Conservation (phyloP, 2,888 invertebrate species). For the Mystacides longicornis region DNA sequence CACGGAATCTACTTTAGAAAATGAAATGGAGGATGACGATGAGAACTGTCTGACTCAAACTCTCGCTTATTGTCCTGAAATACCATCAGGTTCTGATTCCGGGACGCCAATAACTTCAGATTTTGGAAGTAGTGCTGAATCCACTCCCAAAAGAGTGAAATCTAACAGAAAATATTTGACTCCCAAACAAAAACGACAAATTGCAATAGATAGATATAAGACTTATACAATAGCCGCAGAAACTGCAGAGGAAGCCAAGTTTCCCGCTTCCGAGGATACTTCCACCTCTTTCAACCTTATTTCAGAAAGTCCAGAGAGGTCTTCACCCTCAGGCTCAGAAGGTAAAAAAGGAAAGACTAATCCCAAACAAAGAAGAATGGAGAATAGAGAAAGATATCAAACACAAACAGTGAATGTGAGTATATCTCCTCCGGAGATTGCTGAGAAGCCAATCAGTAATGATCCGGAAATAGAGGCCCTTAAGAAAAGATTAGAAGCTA, state of each 20-base stretch:
- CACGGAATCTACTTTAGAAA: constrained; percentile 53
- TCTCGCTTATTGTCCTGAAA: constrained; percentile 49
- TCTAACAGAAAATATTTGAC: constrained; percentile 50
- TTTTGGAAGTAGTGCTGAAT: constrained; percentile 61
- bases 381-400: constrained; percentile 62
- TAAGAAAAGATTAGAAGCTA: constrained; percentile 39
- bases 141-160: constrained; percentile 60
- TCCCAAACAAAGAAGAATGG: constrained; percentile 58
- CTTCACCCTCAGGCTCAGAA: constrained; percentile 30
- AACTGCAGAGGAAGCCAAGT: constrained; percentile 30
- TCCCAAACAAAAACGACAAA: constrained; percentile 68
- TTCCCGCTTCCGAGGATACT: constrained; percentile 4
- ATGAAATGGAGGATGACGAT: constrained; percentile 47
- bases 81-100: constrained; percentile 48
- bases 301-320: background rate
- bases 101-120: constrained; percentile 62
- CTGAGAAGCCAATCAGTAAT: constrained; percentile 11
- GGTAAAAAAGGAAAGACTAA: constrained; percentile 33
- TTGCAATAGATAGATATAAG: constrained; percentile 71
- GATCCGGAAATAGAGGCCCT: constrained; percentile 34
- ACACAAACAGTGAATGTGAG: constrained; percentile 53
- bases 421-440: constrained; percentile 32
- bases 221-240: constrained; percentile 73
- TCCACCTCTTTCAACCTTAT: background rate
- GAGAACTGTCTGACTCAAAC: constrained; percentile 54